Evolutionary conservation across 2,888 invertebrate genomes (phyloP), one percentile per base, ranked within the genome.

Genomic region (Diaprepes abbreviatus): DNA sequence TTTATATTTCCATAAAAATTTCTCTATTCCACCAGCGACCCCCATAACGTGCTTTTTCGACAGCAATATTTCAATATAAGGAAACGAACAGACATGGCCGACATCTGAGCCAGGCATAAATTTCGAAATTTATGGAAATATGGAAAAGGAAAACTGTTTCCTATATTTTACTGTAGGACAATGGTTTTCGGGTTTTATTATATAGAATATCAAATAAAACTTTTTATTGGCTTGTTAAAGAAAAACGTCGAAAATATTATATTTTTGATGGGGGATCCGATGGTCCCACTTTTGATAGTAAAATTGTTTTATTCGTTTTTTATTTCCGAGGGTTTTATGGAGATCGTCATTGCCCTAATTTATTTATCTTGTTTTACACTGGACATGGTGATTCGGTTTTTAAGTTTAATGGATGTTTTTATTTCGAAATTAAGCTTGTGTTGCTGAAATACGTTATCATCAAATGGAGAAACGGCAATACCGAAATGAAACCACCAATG

Each of bases 211-310:
- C 40, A 24, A 19, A 43, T 40, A 28, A 43, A 40, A 43, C 58
- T 40, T 58, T 58, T 58, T 58, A 58, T 58, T 43, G 40, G 38
- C 58, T 38, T 58, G 58, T 58, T 43, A 40, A 43, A 14, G 58
- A 57, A 58, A 58, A 58, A 58, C 58, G 58, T 21, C 36, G n/a
- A n/a, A n/a, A n/a, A n/a, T n/a, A n/a, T n/a, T n/a, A n/a, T n/a
- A n/a, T n/a, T n/a, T n/a, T n/a, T n/a, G n/a, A n/a, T n/a, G n/a
- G n/a, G n/a, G n/a, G n/a, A n/a, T n/a, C n/a, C n/a, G n/a, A n/a
- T n/a, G 43, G 43, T 21, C 43, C 43, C 43, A 43, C 43, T 43
- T 21, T 43, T 9, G 43, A 21, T n/a, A 43, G n/a, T 43, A 43
- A 43, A 43, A 43, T 19, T 2, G 19, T 43, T 43, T 43, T n/a